Evolutionary conservation across 2,113 vertebrate genomes (phyloP), one percentile per base, ranked within the genome.

Genomic region (Eptesicus fuscus): DNA sequence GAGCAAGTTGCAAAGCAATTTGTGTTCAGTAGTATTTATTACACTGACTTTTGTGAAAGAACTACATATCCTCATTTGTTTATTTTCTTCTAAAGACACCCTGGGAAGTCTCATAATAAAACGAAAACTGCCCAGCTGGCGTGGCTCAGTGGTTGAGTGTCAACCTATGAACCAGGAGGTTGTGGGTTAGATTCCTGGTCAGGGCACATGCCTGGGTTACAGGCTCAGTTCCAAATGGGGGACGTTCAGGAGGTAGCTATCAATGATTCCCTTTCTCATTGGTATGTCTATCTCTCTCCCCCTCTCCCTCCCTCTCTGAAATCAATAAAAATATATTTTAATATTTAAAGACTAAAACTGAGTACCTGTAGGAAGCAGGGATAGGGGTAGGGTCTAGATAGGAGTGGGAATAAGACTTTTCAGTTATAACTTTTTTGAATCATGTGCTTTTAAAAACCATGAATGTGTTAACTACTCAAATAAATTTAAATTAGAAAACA

Each of bases 401-500:
- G 40, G 35, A 93, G 37, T 59, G 4, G 18, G 32, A 86, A 44
- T 63, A 11, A 70, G 18, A 77, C 32, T 90, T 92, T 69, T 32
- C n/a, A 87, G n/a, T 74, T 22, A 7, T 32, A 65, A 86, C 16
- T 84, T 93, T 11, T 93, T 17, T 53, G 20, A 76, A 92, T 77
- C 40, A 78, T n/a, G 73, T 93, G 35, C 94, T 79, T 86, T 59
- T 83, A 83, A 78, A 83, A 92, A 13, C 14, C 65, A 9, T 61
- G 35, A 95, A 76, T 22, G 6, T 35, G 83, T 86, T 93, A 93
- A 20, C 28, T 44, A 76, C 40, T 82, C 23, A 79, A 91, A 83
- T 65, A 94, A 96, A 92, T 76, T 94, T 51, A 88, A 94, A 92
- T 94, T 35, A 89, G 53, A 91, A 93, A 83, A 86, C n/a, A 49